Base-by-base conservation (phyloP, 2,888 invertebrate genomes). In the Agriotes lineatus region DNA sequence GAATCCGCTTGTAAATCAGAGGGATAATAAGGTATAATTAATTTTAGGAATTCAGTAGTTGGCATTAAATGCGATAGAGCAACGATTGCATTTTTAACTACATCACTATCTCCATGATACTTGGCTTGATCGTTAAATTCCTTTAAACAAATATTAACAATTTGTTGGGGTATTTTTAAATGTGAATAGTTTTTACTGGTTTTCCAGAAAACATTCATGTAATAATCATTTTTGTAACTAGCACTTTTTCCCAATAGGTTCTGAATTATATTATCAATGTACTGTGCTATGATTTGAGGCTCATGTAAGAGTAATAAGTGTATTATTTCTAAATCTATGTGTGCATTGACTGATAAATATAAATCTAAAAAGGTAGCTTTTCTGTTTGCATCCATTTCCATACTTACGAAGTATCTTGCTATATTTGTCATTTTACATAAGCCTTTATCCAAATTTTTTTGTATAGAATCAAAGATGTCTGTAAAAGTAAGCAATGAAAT, bases 151-250 rank as follows among this genome's bases (percentile, higher is more conserved):
- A 60, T n/a, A n/a, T n/a, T n/a, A n/a, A n/a, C n/a, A n/a, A 56
- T n/a, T n/a, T 52, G 19, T 35, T 56, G 35, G 2, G 67, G 67
- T 16, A 67, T 35, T 22, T 56, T 39, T 2, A 61, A 19, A 54
- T 67, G 56, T 16, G 20, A 10, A 5, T 20, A 61, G 7, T 61
- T 35, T 25, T 12, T 25, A 44, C 39, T 42, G n/a, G 25, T 1
- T 6, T 14, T 42, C 52, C 52, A 63, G 14, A 54, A 54, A 1
- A 18, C 4, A 39, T 7, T 25, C 4, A 3, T 25, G 3, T 25
- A 5, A 25, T 39, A 39, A 39, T 39, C 5, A 5, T 25, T 25
- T 25, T 7, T 25, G 7, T 3, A 25, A 5, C 3, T 25, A 3
- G 7, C 25, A 25, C 7, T 7, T 25, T 25, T 3, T 7, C 7